phyloP scores from a whole-genome alignment of 2,888 invertebrate genomes.

The Empis stercorea region DNA sequence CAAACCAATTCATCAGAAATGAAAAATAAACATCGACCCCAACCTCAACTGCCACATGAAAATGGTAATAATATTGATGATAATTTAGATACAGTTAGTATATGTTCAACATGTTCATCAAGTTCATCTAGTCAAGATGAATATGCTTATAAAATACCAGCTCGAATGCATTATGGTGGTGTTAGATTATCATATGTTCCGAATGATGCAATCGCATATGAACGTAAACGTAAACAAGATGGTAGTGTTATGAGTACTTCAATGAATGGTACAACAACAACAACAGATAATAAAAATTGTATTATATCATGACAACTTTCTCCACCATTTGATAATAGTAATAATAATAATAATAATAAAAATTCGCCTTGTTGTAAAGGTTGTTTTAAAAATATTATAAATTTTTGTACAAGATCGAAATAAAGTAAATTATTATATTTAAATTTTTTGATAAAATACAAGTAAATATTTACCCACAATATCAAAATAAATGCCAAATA shows the following conservation, averaged over 20 bases:
- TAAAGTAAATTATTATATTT: no score
- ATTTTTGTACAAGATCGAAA: not conserved
- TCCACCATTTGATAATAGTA: not conserved
- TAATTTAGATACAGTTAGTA: constrained; percentile 55
- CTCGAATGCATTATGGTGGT: constrained; percentile 73
- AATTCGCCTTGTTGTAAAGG: not conserved
- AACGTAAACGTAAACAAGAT: constrained; percentile 47
- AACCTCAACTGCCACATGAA: not conserved
- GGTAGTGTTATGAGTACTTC: constrained; percentile 13
- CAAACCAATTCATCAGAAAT: constrained; percentile 20
- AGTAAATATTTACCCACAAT: no score
- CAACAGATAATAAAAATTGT: constrained; percentile 73
- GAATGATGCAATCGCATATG: constrained; percentile 76
- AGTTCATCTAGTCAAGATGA: constrained; percentile 74
- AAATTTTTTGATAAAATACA: no score
- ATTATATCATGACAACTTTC: constrained; percentile 68
- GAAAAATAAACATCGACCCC: constrained; percentile 11
- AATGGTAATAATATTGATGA: constrained; percentile 34
- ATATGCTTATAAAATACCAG: constrained; percentile 72
- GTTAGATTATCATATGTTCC: constrained; percentile 86
- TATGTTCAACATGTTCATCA: constrained; percentile 84
- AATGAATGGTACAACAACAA: constrained; percentile 14
- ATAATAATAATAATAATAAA: no score
- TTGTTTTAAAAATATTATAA: not conserved
- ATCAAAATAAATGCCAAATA: no score